A percentile compares a stretch with the other conserved stretches of the same genome.
Evolutionary conservation across 2,888 invertebrate genomes (phyloP).

Genomic region (Euclidia mi): DNA sequence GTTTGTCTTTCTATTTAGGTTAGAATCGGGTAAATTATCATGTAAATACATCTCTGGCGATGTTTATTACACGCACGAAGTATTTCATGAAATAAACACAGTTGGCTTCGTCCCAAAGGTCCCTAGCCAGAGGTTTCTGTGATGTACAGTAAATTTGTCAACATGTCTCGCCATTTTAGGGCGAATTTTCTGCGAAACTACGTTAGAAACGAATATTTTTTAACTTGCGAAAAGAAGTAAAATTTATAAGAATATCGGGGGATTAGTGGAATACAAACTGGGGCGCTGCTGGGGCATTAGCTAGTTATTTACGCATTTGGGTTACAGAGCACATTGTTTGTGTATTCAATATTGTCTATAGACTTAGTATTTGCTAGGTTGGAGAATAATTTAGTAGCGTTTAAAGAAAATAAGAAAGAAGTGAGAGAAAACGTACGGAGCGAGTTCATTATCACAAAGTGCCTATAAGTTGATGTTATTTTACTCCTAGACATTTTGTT

Average conservation of each 20-base stretch:
- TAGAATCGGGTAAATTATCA: slow-evolving; percentile 57
- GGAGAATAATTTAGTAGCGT: too few relatives aligned
- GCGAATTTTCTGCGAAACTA: slow-evolving; percentile 36
- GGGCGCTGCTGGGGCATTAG: background rate
- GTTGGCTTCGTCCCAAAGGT: slow-evolving; percentile 74
- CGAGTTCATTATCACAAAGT: too few relatives aligned
- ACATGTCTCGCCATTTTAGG: slow-evolving; percentile 57
- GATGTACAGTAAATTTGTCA: slow-evolving; percentile 70
- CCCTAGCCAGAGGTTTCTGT: slow-evolving; percentile 56
- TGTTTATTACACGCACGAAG: slow-evolving; percentile 72
- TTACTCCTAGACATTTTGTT: too few relatives aligned
- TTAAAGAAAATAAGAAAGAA: too few relatives aligned
- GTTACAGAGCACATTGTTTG: background rate
- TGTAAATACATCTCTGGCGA: slow-evolving; percentile 67
- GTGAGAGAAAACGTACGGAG: too few relatives aligned
- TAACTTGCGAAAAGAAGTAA: slow-evolving; percentile 37
- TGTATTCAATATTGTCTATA: too few relatives aligned
- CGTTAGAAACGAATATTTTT: slow-evolving; percentile 35
- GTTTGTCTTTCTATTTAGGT: slow-evolving; percentile 51
- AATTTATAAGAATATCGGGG: slow-evolving; percentile 23
- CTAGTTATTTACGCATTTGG: background rate
- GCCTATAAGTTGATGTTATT: too few relatives aligned
- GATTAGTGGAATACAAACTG: background rate
- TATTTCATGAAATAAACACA: slow-evolving; percentile 71
- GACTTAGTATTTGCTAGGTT: too few relatives aligned